Base-by-base conservation (phyloP, 2,797 vertebrate species). In the Anguilla marmorata region DNA sequence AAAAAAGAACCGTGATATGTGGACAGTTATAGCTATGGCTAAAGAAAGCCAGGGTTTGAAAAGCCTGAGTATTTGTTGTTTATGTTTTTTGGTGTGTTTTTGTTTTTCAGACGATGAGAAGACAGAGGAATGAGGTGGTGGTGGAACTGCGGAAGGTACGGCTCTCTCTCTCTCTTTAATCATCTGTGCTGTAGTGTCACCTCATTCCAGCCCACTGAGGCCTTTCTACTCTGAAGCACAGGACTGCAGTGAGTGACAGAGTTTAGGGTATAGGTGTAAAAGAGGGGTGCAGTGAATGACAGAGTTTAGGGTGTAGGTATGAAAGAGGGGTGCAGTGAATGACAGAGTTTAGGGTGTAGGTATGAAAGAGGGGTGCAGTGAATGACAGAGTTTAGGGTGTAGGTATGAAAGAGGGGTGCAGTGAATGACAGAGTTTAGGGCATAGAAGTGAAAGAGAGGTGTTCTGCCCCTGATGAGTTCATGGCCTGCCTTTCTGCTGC, bases 61-160 rank as follows among this genome's bases (percentile, higher is more conserved):
- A 24, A 66, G 63, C 24, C 24, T 7, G 24, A 21, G 45, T 48
- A 30, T 60, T 33, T 27, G 9, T 21, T 74, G 9, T 27, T 74
- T n/a, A 84, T 85, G 60, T 41, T 41, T 41, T 41, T 41, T 41
- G 37, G 37, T 41, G 50, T 56, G 89, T 84, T 58, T 90, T n/a
- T 63, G 12, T 90, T 69, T 86, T 85, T 63, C 95, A 99, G 99
- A 98, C 97, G 92, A 99, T 99, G 98, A 97, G 99, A 97, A 97
- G 99, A 96, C 98, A 99, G 93, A 96, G 98, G 94, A 99, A 99
- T 90, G 99, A 99, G 96, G 98, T 99, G 56, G 98, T 99, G 86
- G 98, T 99, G 90, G 98, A 99, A 92, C 95, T 99, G 94, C 96
- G 99, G 94, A 99, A 99, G 98, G 99, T 99, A 96, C 96, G 91